Percentiles rank a stretch among this genome's conserved stretches.
These are phyloP conservation scores for Macaria notata DNA, from an alignment of 2,888 invertebrate species.

Conservation along the genomic window DNA sequence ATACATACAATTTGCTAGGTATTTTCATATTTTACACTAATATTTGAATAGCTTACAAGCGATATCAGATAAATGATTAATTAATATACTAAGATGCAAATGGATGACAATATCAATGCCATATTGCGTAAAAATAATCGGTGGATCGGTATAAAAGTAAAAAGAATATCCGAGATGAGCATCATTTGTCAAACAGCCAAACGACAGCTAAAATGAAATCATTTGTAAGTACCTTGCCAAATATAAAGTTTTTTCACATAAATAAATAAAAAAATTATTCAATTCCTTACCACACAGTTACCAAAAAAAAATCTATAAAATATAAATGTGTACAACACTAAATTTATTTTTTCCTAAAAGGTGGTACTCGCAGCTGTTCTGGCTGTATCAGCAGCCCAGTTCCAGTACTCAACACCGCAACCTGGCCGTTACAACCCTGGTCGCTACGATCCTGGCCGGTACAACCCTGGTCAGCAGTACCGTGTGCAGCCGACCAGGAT, in stretches of 20 bases:
- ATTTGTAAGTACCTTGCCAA: constrained; percentile 45
- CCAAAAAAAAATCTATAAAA: too few species aligned
- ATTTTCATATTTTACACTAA: not conserved
- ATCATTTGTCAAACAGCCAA: constrained; percentile 45
- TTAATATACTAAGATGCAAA: constrained; percentile 53
- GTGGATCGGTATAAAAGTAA: constrained; percentile 51
- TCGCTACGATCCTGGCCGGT: too few species aligned
- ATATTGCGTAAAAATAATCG: constrained; percentile 51
- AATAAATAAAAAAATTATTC: too few species aligned
- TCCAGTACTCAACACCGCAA: constrained; percentile 5
- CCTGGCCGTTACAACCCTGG: not conserved
- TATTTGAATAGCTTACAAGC: constrained; percentile 29
- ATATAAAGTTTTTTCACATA: too few species aligned
- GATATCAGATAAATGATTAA: constrained; percentile 34
- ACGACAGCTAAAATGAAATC: constrained; percentile 55
- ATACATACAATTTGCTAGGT: too few species aligned
- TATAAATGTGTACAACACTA: too few species aligned
- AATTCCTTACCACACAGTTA: too few species aligned
- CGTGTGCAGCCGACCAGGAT: not conserved
- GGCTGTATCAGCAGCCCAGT: constrained; percentile 60
- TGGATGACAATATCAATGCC: constrained; percentile 55
- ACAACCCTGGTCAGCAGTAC: too few species aligned
- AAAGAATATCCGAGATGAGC: constrained; percentile 35
- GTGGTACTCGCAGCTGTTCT: constrained; percentile 52
- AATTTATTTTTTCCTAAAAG: constrained; percentile 31